These are phyloP conservation scores for Smutsia temminckii DNA, from an alignment of 2,797 vertebrate genomes.

Conservation along the genomic window DNA sequence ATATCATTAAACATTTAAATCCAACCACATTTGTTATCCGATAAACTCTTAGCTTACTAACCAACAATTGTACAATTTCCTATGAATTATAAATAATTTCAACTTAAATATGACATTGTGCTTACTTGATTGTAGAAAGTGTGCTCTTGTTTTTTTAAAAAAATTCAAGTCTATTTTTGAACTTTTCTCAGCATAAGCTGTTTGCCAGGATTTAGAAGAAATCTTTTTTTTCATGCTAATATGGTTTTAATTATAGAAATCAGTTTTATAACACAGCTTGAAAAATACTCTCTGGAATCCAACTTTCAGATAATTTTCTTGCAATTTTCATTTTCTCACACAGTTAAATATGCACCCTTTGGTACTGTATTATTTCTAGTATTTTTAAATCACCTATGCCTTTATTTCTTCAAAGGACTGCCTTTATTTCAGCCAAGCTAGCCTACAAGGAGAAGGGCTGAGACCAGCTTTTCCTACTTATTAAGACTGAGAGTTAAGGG, in stretches of 20 bases:
- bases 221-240: neutral
- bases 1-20: conserved; percentile 30
- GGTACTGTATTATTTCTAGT: neutral
- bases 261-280: neutral
- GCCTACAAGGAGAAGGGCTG: neutral
- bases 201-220: conserved; percentile 5
- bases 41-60: conserved; percentile 28
- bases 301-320: neutral
- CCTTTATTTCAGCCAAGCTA: conserved; percentile 28
- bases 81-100: conserved; percentile 40
- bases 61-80: neutral
- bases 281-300: neutral
- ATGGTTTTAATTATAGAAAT: neutral
- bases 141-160: neutral
- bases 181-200: neutral
- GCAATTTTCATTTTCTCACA: neutral
- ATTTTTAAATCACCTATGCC: neutral
- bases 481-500: neutral
- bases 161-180: neutral
- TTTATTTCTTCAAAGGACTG: neutral
- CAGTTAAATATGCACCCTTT: neutral
- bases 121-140: neutral
- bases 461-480: neutral
- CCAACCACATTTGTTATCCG: neutral
- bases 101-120: neutral